Evolutionary conservation across 2,888 invertebrate genomes (phyloP), one percentile per base, ranked within the genome.

Genomic region (Epinotia demarniana): DNA sequence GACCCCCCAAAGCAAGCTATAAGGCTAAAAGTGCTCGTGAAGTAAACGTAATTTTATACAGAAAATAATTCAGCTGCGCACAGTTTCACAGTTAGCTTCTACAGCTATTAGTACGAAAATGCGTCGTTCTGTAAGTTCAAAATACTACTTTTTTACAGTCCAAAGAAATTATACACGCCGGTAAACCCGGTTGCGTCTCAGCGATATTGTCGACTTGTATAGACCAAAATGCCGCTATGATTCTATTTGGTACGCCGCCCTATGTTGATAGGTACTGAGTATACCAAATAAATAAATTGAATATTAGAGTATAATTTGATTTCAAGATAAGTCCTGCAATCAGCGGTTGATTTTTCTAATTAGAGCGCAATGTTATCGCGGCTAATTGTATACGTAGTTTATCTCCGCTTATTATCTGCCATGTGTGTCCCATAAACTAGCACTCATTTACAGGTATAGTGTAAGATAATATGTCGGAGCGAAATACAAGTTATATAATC

Each of bases 321-420:
- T 23, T 23, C 3, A 23, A 4, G 16, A 66, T 66, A 46, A 49
- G 49, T 8, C 27, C 19, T 9, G 16, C 64, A 66, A 66, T 66
- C 66, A 33, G 33, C 12, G 27, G 23, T 23, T 3, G 49, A 27
- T 61, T 27, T 18, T 53, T 13, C n/a, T 3, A 53, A 49, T 27
- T 33, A 5, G n/a, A 55, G 53, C 33, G 12, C 5, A 33, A 53
- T 53, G n/a, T 66, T 66, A 66, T 66, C 53, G 16, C 53, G 3
- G 11, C 2, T 11, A n/a, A 66, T 53, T 53, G 53, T 18, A 27
- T 53, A n/a, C 27, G 1, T 23, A n/a, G 64, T 18, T 60, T 49
- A 61, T 70, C 69, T 61, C 27, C 18, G 60, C 9, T 58, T 60
- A 69, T 18, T 23, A 58, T 69, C 46, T 58, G 19, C 13, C n/a